Percentiles rank a stretch among this genome's conserved stretches.
Evolutionary conservation across 2,797 vertebrate genomes (phyloP).

Genomic region (Okamejei kenojei): DNA sequence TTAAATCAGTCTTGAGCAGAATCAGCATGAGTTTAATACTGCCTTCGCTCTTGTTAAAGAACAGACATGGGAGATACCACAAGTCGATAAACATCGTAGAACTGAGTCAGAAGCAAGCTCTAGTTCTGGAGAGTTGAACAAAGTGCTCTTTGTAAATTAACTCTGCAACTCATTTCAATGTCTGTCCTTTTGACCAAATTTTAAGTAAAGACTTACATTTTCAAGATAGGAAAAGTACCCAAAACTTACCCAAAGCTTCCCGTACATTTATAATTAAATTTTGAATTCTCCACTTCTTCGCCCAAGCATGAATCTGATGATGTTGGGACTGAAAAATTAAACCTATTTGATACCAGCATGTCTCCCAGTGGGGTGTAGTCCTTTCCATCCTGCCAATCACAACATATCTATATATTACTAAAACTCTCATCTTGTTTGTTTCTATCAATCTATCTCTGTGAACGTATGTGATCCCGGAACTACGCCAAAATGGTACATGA

Average conservation of each 20-base stretch:
- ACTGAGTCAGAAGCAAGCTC: neutral
- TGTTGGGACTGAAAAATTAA: slow-evolving; percentile 44
- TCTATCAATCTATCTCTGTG: too few species aligned
- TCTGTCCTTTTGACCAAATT: neutral
- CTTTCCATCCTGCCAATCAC: slow-evolving; percentile 71
- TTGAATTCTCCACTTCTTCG: slow-evolving; percentile 46
- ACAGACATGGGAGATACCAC: neutral
- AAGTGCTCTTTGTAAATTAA: neutral
- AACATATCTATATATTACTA: too few species aligned
- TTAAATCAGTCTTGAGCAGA: neutral
- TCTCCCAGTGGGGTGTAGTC: slow-evolving; percentile 80
- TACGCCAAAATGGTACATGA: too few species aligned
- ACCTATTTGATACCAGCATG: slow-evolving; percentile 51
- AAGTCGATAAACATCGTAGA: neutral
- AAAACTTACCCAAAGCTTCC: slow-evolving; percentile 56
- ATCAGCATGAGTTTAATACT: neutral
- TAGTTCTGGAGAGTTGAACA: neutral
- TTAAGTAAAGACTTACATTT: neutral
- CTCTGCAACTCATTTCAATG: neutral
- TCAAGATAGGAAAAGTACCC: neutral
- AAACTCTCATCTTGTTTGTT: too few species aligned
- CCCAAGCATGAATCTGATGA: slow-evolving; percentile 45
- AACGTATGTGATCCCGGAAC: too few species aligned
- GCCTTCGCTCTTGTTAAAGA: neutral
- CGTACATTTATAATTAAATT: slow-evolving; percentile 58